Percentiles rank a stretch among this genome's conserved stretches.
Evolutionary conservation across 2,797 vertebrate genomes (phyloP).

Genomic region (Malurus splendens): DNA sequence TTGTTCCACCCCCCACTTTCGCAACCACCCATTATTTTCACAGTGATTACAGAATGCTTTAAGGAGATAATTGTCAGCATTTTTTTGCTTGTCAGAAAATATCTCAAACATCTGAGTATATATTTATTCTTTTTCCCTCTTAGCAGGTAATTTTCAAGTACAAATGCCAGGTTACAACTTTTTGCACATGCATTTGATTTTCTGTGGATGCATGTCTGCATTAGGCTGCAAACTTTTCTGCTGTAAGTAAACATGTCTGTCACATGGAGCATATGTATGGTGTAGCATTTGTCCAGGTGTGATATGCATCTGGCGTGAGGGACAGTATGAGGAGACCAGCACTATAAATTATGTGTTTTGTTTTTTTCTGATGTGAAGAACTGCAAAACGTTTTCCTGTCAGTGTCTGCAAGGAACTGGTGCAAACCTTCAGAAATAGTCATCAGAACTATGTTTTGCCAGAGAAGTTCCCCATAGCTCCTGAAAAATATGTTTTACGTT

Average conservation of each 20-base stretch:
- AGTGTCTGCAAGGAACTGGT: not conserved
- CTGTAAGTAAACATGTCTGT: not conserved
- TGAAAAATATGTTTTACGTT: not conserved
- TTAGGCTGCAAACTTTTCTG: not conserved
- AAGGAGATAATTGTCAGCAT: not conserved
- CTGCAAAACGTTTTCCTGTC: not conserved
- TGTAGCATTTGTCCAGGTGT: not conserved
- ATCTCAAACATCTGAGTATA: not conserved
- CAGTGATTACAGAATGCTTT: not conserved
- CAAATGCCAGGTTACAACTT: not conserved
- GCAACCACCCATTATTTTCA: not conserved
- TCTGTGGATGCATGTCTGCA: not conserved
- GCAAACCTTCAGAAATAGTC: not conserved
- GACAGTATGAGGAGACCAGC: not conserved
- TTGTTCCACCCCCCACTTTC: accelerated
- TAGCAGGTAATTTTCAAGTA: not conserved
- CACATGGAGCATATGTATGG: not conserved
- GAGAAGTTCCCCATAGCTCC: not conserved
- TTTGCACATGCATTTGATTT: not conserved
- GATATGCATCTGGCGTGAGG: not conserved
- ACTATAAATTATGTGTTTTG: not conserved
- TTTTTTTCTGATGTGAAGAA: not conserved
- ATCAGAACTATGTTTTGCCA: not conserved
- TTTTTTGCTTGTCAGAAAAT: not conserved
- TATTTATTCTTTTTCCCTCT: not conserved